These are phyloP conservation scores for Stercorarius parasiticus DNA, from an alignment of 2,113 vertebrate genomes.

Conservation along the genomic window DNA sequence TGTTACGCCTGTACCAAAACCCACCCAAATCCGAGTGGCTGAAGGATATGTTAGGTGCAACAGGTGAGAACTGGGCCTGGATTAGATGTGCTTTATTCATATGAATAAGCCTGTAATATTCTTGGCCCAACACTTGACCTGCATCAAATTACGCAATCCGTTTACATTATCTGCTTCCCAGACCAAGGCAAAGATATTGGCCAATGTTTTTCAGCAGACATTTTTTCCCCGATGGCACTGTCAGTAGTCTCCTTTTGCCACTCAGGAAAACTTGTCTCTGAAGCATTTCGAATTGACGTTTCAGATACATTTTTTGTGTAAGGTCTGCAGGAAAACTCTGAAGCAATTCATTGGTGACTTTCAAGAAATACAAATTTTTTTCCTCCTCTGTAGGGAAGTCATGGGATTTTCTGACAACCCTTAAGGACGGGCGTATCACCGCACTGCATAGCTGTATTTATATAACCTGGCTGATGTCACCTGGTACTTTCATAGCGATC, in stretches of 20 bases:
- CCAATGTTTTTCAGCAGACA: background rate
- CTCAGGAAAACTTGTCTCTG: background rate
- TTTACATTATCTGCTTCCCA: background rate
- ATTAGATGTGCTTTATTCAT: background rate
- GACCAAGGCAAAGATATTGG: background rate
- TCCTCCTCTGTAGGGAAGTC: background rate
- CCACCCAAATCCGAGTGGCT: background rate
- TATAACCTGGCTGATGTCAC: background rate
- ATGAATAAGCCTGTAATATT: background rate
- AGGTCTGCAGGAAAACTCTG: background rate
- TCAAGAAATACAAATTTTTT: background rate
- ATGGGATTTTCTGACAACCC: background rate
- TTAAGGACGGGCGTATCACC: background rate
- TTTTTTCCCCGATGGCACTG: background rate
- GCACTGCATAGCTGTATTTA: background rate
- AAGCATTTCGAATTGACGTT: constrained; percentile 13
- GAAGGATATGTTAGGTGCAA: background rate
- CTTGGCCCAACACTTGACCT: background rate
- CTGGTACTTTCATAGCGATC: background rate
- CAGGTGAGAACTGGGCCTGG: background rate
- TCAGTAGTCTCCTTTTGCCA: background rate
- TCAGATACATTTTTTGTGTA: background rate
- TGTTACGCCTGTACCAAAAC: background rate
- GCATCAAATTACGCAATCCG: background rate
- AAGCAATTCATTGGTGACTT: background rate